A percentile compares a stretch with the other conserved stretches of the same genome.
Conservation (phyloP, 2,888 invertebrate genomes). For the Drosophila pseudotakahashii region DNA sequence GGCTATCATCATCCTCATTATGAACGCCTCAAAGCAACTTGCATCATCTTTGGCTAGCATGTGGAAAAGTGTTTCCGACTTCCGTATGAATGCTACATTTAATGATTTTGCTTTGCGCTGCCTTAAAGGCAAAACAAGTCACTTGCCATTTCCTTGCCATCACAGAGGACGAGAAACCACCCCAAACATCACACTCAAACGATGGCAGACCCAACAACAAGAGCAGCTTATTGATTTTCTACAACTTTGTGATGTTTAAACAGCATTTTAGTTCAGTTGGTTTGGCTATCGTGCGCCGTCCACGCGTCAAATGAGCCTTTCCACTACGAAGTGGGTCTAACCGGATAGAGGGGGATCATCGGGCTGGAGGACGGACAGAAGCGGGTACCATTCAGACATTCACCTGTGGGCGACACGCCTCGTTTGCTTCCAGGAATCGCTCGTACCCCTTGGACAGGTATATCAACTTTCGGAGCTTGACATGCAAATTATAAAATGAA, state of each 20-base stretch:
- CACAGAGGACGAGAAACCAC: slow-evolving; percentile 21
- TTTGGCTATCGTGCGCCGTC: slow-evolving; percentile 50
- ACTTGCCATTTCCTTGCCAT: slow-evolving; percentile 28
- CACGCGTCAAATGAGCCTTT: slow-evolving; percentile 48
- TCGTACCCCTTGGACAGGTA: not conserved
- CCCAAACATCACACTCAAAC: slow-evolving; percentile 6
- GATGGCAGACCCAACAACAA: slow-evolving; percentile 10
- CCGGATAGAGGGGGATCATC: not conserved
- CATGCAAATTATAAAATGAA: slow-evolving; percentile 1
- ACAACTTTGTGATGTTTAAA: slow-evolving; percentile 36
- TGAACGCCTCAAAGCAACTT: slow-evolving; percentile 28
- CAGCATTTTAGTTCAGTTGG: slow-evolving; percentile 53
- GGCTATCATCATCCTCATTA: slow-evolving; percentile 21
- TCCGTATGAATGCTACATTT: slow-evolving; percentile 47
- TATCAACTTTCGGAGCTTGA: not conserved
- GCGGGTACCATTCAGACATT: slow-evolving; percentile 1
- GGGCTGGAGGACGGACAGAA: not conserved
- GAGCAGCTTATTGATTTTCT: slow-evolving; percentile 41
- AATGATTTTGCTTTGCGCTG: slow-evolving; percentile 15
- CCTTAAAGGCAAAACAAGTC: slow-evolving; percentile 29
- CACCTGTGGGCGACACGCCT: slow-evolving; percentile 3
- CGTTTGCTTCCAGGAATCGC: slow-evolving; percentile 4
- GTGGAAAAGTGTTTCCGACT: slow-evolving; percentile 69
- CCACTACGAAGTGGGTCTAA: slow-evolving; percentile 3
- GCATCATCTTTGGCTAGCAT: slow-evolving; percentile 58